These are phyloP conservation scores for Perithous albicinctus DNA, from an alignment of 2,888 invertebrate genomes.

Conservation along the genomic window DNA sequence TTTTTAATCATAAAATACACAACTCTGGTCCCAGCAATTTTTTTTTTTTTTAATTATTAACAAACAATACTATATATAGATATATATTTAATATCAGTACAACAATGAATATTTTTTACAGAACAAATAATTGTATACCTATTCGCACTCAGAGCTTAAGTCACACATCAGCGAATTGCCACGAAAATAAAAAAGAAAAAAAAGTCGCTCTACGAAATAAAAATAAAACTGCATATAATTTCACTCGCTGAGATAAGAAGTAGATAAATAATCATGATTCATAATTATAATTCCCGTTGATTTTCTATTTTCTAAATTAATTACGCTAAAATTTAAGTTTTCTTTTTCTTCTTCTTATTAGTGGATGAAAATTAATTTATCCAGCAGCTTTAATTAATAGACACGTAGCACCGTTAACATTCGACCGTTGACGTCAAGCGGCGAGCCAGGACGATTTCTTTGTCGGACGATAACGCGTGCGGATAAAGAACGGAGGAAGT, in stretches of 20 bases:
- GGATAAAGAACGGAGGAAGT: slow-evolving; percentile 70
- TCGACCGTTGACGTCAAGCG: slow-evolving; percentile 43
- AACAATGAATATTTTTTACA: slow-evolving; percentile 47
- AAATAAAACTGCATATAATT: neutral
- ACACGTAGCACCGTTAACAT: slow-evolving; percentile 27
- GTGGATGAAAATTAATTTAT: slow-evolving; percentile 5
- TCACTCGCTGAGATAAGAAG: too few relatives aligned
- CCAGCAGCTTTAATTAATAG: too few relatives aligned
- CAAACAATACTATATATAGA: neutral
- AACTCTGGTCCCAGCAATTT: slow-evolving; percentile 8
- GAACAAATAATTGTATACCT: slow-evolving; percentile 47
- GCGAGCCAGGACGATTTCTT: slow-evolving; percentile 55
- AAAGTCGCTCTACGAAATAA: neutral
- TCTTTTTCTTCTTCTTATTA: slow-evolving; percentile 1
- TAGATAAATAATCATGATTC: too few relatives aligned
- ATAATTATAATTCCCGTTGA: too few relatives aligned
- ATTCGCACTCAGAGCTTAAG: slow-evolving; percentile 13
- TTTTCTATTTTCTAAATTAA: slow-evolving; percentile 1
- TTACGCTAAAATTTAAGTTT: neutral
- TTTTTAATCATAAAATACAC: neutral
- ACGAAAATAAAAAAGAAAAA: slow-evolving; percentile 45
- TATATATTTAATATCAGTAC: slow-evolving; percentile 9
- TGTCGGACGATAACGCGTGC: slow-evolving; percentile 65
- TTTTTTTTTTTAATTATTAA: neutral
- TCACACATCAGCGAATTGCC: slow-evolving; percentile 66